A percentile compares a stretch with the other conserved stretches of the same genome.
Conservation (phyloP, 2,888 invertebrate species). For the Homarus gammarus region DNA sequence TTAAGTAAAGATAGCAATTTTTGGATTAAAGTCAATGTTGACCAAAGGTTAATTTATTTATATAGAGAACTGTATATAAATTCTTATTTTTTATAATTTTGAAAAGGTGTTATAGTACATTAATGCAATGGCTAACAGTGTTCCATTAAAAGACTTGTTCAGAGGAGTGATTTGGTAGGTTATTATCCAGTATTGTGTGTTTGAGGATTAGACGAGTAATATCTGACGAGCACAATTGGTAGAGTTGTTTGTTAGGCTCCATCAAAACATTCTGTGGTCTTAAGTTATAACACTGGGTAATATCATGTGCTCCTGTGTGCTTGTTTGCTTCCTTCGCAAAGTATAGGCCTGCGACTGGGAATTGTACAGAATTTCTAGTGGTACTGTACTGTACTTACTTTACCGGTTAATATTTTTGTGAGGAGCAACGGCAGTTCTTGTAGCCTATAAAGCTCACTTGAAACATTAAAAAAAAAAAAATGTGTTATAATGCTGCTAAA, state of each 20-base stretch:
- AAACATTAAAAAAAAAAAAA: neutral
- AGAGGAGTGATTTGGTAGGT: too few species aligned
- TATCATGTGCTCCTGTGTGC: neutral
- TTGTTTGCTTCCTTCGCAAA: neutral
- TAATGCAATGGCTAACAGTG: too few species aligned
- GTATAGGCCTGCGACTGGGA: neutral
- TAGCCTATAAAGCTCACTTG: neutral
- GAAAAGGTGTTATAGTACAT: too few species aligned
- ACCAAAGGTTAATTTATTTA: neutral
- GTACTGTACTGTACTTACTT: slow-evolving; percentile 1
- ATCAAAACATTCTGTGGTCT: neutral
- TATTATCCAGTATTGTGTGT: too few species aligned
- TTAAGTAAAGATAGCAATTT: neutral
- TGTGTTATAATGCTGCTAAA: neutral
- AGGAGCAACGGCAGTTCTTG: too few species aligned
- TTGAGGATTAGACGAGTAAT: too few species aligned
- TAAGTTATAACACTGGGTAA: neutral
- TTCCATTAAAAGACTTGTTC: too few species aligned
- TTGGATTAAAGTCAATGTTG: neutral
- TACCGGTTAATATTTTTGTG: neutral
- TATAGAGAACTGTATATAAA: too few species aligned
- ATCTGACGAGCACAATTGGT: too few species aligned
- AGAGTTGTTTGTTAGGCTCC: too few species aligned
- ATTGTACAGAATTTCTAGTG: neutral
- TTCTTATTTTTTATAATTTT: too few species aligned